phyloP scores from a whole-genome alignment of 37 sponge, comb jelly and placozoan species.

The Petrosia ficiformis region DNA sequence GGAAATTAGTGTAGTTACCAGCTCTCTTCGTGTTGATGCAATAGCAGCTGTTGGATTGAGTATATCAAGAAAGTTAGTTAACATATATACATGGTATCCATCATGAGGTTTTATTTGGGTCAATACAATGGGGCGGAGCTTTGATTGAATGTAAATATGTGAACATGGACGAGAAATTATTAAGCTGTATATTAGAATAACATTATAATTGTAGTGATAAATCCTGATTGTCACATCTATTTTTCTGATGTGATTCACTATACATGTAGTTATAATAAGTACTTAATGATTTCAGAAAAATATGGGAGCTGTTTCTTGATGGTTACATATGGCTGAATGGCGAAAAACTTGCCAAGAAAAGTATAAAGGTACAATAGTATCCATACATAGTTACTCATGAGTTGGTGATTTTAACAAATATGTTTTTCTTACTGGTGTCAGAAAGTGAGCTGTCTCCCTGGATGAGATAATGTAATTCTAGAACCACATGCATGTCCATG shows the following conservation, averaged over 20 bases:
- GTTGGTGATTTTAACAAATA: neutral
- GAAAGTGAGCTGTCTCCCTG: too few species aligned
- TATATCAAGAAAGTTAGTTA: constrained; percentile 54
- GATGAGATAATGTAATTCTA: too few species aligned
- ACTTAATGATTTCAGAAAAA: constrained; percentile 25
- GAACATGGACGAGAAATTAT: too few species aligned
- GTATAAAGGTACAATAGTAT: constrained; percentile 19
- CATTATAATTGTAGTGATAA: too few species aligned
- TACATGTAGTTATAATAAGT: too few species aligned
- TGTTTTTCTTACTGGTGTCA: too few species aligned
- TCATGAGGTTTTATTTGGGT: neutral
- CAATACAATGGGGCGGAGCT: too few species aligned
- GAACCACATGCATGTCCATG: too few species aligned
- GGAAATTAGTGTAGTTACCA: constrained; percentile 21
- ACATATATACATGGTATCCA: neutral
- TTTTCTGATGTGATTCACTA: too few species aligned
- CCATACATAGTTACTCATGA: neutral
- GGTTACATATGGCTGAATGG: constrained; percentile 44
- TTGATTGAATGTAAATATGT: too few species aligned
- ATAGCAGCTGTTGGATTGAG: constrained; percentile 67
- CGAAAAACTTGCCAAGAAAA: constrained; percentile 39
- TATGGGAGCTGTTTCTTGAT: constrained; percentile 55
- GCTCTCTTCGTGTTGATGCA: constrained; percentile 54
- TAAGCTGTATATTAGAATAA: too few species aligned
- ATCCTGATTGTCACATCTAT: too few species aligned